phyloP scores from a whole-genome alignment of 2,797 vertebrate genomes.

The Poeciliopsis turneri region DNA sequence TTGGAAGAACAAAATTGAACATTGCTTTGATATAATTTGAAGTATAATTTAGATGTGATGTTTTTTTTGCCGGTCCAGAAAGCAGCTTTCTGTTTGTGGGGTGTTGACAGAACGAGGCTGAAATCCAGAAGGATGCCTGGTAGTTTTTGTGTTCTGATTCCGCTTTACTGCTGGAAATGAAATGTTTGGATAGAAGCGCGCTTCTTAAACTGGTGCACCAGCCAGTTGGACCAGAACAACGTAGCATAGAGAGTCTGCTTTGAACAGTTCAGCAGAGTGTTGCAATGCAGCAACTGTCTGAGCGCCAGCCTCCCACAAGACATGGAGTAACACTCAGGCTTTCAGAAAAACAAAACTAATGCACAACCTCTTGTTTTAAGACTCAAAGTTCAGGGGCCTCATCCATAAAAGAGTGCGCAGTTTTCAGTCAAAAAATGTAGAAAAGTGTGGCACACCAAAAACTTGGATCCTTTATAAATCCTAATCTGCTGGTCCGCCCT shows the following conservation, averaged over 20 bases:
- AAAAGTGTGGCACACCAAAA: no score
- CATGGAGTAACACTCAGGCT: neutral
- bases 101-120: neutral
- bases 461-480: no score
- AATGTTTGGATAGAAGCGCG: neutral
- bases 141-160: neutral
- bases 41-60: neutral
- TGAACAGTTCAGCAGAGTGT: neutral
- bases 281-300: neutral
- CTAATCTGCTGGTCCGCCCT: no score
- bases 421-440: no score
- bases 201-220: neutral
- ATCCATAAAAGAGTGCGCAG: no score
- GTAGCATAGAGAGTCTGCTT: neutral
- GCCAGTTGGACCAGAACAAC: constrained; percentile 5
- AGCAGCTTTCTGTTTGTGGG: neutral
- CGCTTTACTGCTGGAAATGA: neutral
- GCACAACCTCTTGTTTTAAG: neutral
- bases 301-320: neutral
- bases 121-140: neutral
- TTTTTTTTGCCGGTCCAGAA: neutral
- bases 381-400: neutral
- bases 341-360: neutral
- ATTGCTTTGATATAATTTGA: neutral
- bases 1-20: constrained; percentile 24